These are phyloP conservation scores for Sinonovacula constricta DNA, from an alignment of 1,140 invertebrate genomes.

Conservation along the genomic window DNA sequence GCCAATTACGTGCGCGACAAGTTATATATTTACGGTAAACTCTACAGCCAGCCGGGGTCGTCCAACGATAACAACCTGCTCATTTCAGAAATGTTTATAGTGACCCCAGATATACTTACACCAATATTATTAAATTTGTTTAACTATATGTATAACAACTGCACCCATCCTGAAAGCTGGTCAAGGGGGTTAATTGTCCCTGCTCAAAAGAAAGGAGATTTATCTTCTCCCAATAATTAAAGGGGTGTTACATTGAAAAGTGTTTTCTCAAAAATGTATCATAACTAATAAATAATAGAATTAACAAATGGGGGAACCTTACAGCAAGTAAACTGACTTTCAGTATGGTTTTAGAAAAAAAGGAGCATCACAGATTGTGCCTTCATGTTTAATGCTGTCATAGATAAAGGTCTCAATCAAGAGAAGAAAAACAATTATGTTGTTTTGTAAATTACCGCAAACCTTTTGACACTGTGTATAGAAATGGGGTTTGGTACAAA, in stretches of 20 bases:
- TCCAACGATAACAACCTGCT: no score
- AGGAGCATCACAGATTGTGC: background rate
- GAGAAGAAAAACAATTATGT: background rate
- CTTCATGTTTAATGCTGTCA: background rate
- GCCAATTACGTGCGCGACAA: no score
- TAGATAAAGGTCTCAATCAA: background rate
- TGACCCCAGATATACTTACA: background rate
- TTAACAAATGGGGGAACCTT: background rate
- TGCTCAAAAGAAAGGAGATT: conserved; percentile 8
- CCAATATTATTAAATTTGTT: conserved; percentile 10
- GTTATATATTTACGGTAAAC: no score
- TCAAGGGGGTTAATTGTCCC: conserved; percentile 1
- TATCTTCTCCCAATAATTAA: background rate
- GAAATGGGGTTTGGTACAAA: background rate
- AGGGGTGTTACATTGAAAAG: background rate
- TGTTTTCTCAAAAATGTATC: conserved; percentile 5
- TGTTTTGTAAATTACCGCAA: no score
- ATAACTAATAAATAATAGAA: background rate
- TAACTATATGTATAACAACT: background rate
- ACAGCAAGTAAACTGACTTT: no score
- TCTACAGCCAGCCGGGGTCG: no score
- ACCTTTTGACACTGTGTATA: background rate
- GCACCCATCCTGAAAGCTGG: background rate
- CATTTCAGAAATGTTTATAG: conserved; percentile 4
- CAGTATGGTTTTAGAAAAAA: background rate